phyloP scores from a whole-genome alignment of 2,113 vertebrate genomes.

The Dipodomys spectabilis region DNA sequence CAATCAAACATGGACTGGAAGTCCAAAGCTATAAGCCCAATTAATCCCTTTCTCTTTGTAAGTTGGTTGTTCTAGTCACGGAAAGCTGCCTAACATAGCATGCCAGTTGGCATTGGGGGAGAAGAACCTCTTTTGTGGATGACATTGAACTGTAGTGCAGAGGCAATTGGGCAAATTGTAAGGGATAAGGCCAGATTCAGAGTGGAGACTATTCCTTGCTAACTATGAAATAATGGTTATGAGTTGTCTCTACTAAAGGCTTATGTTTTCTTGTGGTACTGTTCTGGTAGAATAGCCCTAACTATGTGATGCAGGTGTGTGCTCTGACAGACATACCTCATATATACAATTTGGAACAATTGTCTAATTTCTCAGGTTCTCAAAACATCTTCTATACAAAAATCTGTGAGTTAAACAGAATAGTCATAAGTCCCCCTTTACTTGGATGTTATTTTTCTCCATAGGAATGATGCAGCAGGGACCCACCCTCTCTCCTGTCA shows the following conservation, averaged over 20 bases:
- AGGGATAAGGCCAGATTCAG: background rate
- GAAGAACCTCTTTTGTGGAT: rapidly evolving
- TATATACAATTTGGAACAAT: background rate
- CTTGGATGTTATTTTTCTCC: constrained; percentile 3
- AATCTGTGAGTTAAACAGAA: constrained; percentile 3
- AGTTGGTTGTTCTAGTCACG: background rate
- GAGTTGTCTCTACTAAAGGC: background rate
- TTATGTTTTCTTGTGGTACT: background rate
- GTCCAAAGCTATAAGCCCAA: background rate
- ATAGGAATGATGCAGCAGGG: background rate
- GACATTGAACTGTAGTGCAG: rapidly evolving
- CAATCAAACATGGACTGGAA: background rate
- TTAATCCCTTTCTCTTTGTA: background rate
- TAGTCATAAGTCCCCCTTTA: background rate
- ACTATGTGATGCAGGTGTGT: background rate
- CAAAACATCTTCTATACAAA: constrained; percentile 6
- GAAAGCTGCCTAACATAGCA: background rate
- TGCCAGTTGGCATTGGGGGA: background rate
- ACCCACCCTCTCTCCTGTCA: background rate
- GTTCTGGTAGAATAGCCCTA: background rate
- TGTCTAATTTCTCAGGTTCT: background rate
- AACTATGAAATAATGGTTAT: background rate
- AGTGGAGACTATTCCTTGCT: background rate
- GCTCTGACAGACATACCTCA: background rate
- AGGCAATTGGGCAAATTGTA: rapidly evolving